phyloP scores from a whole-genome alignment of 1,140 invertebrate genomes.

The Ladona fulva region DNA sequence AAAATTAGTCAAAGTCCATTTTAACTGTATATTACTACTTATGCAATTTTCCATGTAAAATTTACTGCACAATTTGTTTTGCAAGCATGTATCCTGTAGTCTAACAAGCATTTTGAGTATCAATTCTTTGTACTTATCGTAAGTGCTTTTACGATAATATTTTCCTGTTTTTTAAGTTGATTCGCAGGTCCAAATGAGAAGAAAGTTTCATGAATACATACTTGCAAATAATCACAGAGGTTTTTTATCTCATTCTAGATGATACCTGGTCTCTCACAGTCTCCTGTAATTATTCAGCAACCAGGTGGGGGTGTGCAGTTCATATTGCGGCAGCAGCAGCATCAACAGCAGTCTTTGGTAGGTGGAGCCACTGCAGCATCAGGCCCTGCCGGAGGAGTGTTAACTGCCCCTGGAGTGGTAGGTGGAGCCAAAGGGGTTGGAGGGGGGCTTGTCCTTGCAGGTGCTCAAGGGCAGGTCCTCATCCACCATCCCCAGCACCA shows the following conservation, averaged over 20 bases:
- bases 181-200: too few relatives aligned
- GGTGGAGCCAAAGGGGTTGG: not conserved
- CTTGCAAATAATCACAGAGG: too few relatives aligned
- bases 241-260: slow-evolving; percentile 22
- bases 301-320: slow-evolving; percentile 35
- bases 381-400: not conserved
- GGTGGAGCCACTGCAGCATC: not conserved
- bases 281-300: slow-evolving; percentile 34
- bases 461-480: not conserved
- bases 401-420: not conserved
- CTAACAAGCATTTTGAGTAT: too few relatives aligned
- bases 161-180: too few relatives aligned
- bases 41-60: too few relatives aligned
- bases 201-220: too few relatives aligned
- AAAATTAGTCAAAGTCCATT: too few relatives aligned
- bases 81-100: too few relatives aligned
- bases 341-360: not conserved
- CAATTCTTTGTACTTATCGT: too few relatives aligned
- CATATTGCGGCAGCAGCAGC: slow-evolving; percentile 27
- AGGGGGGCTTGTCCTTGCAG: not conserved
- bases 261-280: slow-evolving; percentile 24
- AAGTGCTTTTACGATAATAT: too few relatives aligned
- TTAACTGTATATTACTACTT: too few relatives aligned
- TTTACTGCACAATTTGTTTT: too few relatives aligned
- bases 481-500: not conserved